Percentiles rank a stretch among this genome's conserved stretches.
Evolutionary conservation across 2,888 invertebrate species (phyloP).

Genomic region (Metalampra italica): DNA sequence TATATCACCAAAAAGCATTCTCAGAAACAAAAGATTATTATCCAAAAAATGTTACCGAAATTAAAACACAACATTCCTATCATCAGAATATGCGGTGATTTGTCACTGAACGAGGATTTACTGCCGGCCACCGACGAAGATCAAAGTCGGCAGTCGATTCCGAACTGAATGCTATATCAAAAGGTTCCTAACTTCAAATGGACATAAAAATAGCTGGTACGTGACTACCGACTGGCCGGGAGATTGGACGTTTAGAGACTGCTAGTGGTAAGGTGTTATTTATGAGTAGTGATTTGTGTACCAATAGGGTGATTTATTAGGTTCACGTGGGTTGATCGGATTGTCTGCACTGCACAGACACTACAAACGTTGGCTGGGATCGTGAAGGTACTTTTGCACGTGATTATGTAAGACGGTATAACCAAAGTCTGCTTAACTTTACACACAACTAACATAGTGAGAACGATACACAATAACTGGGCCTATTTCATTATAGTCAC

Average conservation of each 20-base stretch:
- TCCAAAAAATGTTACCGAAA: neutral
- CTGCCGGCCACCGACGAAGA: conserved; percentile 53
- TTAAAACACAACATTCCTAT: neutral
- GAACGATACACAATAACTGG: no score
- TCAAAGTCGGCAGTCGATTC: conserved; percentile 44
- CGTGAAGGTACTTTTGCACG: no score
- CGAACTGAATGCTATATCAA: conserved; percentile 32
- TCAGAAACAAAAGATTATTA: neutral
- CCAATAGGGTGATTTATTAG: neutral
- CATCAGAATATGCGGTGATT: conserved; percentile 32
- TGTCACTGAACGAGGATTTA: conserved; percentile 53
- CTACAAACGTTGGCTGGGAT: no score
- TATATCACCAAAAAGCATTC: neutral
- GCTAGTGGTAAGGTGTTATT: neutral
- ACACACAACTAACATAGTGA: no score
- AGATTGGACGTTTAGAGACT: conserved; percentile 1
- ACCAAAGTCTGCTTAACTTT: no score
- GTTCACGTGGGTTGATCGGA: neutral
- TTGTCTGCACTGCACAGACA: no score
- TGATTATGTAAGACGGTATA: no score
- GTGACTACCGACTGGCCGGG: conserved; percentile 11
- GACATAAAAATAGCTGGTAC: conserved; percentile 12
- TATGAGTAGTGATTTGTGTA: neutral
- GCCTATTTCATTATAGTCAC: no score
- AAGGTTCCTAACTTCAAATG: conserved; percentile 25